Percentiles rank a stretch among this genome's conserved stretches.
These are phyloP conservation scores for Eledona agricola DNA, from an alignment of 2,888 invertebrate genomes.

Conservation along the genomic window DNA sequence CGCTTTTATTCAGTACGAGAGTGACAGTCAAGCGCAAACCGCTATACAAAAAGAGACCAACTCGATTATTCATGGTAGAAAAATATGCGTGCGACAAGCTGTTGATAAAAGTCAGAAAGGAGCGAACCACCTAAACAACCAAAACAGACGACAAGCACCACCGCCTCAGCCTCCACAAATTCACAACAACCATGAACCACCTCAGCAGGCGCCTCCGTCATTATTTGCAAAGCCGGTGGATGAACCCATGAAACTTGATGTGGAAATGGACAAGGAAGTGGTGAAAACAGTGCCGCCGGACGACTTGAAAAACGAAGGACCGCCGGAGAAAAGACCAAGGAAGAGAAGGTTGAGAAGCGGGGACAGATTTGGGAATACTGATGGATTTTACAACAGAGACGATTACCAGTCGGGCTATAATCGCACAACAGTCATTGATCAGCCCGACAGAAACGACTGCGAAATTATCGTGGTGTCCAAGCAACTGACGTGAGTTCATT, in stretches of 20 bases:
- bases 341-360: slow-evolving; percentile 29
- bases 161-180: slow-evolving; percentile 15
- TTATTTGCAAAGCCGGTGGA: slow-evolving; percentile 11
- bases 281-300: no score
- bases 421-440: slow-evolving; percentile 50
- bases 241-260: slow-evolving; percentile 19
- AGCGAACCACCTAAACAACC: slow-evolving; percentile 31
- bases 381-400: slow-evolving; percentile 17
- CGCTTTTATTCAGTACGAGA: slow-evolving; percentile 87
- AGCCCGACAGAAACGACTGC: slow-evolving; percentile 81
- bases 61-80: slow-evolving; percentile 75
- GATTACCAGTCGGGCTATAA: slow-evolving; percentile 50
- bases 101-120: slow-evolving; percentile 58
- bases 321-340: slow-evolving; percentile 25
- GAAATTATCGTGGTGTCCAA: slow-evolving; percentile 90
- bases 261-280: no score
- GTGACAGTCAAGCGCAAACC: slow-evolving; percentile 75
- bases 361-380: slow-evolving; percentile 24
- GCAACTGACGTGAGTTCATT: slow-evolving; percentile 76
- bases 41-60: slow-evolving; percentile 79
- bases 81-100: slow-evolving; percentile 72
- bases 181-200: slow-evolving; percentile 25
- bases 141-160: slow-evolving; percentile 12
- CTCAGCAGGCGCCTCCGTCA: slow-evolving; percentile 5
- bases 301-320: slow-evolving; percentile 23